Conservation (phyloP, 2,888 invertebrate genomes). For the Caenorhabditis macrosperma region DNA sequence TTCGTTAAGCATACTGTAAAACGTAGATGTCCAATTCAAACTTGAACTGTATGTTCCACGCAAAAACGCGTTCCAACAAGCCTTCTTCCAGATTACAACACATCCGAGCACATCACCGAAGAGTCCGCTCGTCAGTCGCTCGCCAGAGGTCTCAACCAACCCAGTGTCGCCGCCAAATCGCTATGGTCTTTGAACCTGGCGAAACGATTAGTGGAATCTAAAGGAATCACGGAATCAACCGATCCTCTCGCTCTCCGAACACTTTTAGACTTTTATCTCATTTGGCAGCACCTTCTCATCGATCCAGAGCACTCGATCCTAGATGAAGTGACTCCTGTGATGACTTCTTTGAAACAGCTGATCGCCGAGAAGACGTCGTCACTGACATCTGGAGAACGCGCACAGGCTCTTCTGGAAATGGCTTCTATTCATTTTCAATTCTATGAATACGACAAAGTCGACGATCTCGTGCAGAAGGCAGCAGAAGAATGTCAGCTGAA, state of each 20-base stretch:
- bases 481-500: conserved; percentile 42
- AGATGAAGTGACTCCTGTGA: conserved; percentile 16
- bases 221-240: not conserved
- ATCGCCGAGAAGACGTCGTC: not conserved
- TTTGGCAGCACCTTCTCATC: conserved; percentile 48
- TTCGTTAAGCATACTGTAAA: no score
- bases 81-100: conserved; percentile 27
- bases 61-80: no score
- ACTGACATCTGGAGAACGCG: conserved; percentile 6
- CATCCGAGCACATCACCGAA: conserved; percentile 22
- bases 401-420: conserved; percentile 34
- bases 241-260: not conserved
- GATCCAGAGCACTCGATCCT: conserved; percentile 36
- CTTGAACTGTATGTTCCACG: no score
- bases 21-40: no score
- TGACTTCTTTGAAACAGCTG: not conserved
- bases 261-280: conserved; percentile 26
- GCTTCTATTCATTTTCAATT: conserved; percentile 46
- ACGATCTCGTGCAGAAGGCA: conserved; percentile 45
- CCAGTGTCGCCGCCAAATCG: conserved; percentile 41
- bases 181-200: conserved; percentile 37
- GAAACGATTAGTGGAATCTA: conserved; percentile 1
- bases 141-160: conserved; percentile 17
- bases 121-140: conserved; percentile 29
- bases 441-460: conserved; percentile 55